Evolutionary conservation across 2,888 invertebrate species (phyloP), one percentile per base, ranked within the genome.

Genomic region (Clistopyga incitator): DNA sequence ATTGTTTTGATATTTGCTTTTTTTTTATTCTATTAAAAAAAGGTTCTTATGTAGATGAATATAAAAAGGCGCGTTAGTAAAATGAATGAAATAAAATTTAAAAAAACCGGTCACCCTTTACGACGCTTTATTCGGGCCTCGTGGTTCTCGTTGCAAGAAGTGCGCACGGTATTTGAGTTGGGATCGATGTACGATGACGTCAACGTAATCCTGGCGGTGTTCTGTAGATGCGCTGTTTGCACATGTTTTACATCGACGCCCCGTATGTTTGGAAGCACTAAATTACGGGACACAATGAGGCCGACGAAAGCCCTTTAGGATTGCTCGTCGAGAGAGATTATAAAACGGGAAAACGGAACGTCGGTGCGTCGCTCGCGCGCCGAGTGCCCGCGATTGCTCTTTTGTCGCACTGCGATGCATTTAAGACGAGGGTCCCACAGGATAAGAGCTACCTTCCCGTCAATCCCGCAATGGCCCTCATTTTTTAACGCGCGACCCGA

Each of bases 231-330:
- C n/a, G n/a, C n/a, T 89, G 89, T 88, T 89, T 88, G 88, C 88
- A 86, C 90, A 89, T 89, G 90, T 90, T 89, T 89, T 88, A 90
- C 89, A 90, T 91, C 88, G 87, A 88, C 87, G 88, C 88, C 89
- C 88, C 89, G 91, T 88, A 89, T 93, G 92, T 93, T 93, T 93
- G 92, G 91, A 93, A 93, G 92, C 92, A 93, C 90, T 93, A 93
- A 93, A 93, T 93, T 93, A 93, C 90, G 86, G 87, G 86, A 88
- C 87, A 92, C 92, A 93, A 93, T 92, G 87, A 89, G 89, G 81
- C 75, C 84, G 65, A 42, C 13, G 15, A 82, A 89, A 91, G 89
- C 92, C 92, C 89, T 91, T 91, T 84, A 84, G 56, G 74, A 81
- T 81, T 84, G 88, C 81, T 87, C 77, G 86, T 85, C 88, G 87